These are phyloP conservation scores for Aythya fuligula DNA, from an alignment of 2,797 vertebrate species.

Conservation along the genomic window DNA sequence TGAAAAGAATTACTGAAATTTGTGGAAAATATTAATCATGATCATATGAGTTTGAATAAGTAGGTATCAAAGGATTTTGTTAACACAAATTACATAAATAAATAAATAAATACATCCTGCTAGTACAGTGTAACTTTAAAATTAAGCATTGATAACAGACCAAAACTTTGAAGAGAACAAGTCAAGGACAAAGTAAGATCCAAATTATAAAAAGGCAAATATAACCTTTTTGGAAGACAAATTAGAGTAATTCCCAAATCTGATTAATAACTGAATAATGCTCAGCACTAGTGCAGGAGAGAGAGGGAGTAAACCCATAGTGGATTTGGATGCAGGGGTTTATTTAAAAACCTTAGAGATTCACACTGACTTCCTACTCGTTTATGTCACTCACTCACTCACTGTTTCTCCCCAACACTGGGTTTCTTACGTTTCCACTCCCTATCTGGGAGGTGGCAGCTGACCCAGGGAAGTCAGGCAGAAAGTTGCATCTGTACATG, in stretches of 20 bases:
- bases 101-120: background rate
- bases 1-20: background rate
- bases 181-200: background rate
- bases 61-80: background rate
- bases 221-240: background rate
- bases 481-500: fast-evolving
- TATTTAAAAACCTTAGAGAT: background rate
- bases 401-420: fast-evolving
- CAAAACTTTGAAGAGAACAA: background rate
- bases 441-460: fast-evolving
- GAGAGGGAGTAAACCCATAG: background rate
- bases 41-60: background rate
- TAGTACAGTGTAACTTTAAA: background rate
- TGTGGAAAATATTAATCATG: background rate
- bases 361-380: background rate
- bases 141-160: background rate
- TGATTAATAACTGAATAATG: background rate
- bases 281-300: background rate
- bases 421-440: background rate
- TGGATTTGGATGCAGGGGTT: background rate
- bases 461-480: background rate
- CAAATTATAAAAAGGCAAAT: background rate
- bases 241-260: background rate
- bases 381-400: background rate
- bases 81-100: background rate